Conservation (phyloP, 2,888 invertebrate species). For the Diachrysia chrysitis region DNA sequence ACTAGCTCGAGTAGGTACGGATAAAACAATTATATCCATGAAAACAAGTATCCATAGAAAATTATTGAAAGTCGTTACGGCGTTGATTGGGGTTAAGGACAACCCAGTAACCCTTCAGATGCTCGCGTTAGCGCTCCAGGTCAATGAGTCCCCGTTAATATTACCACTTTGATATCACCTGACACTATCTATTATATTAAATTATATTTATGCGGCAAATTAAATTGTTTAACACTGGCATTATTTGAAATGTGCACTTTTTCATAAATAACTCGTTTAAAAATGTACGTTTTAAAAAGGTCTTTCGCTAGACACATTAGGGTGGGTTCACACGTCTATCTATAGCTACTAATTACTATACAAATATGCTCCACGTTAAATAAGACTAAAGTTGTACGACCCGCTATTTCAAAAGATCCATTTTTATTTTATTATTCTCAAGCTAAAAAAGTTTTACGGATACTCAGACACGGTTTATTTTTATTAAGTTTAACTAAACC, state of each 20-base stretch:
- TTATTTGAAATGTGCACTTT: no score
- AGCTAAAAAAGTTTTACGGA: background rate
- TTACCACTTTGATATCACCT: slow-evolving; percentile 48
- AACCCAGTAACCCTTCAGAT: slow-evolving; percentile 56
- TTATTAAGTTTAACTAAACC: background rate
- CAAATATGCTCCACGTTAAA: no score
- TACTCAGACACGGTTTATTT: background rate
- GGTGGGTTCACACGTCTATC: no score
- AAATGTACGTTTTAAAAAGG: no score
- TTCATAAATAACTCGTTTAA: no score
- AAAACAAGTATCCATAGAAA: slow-evolving; percentile 66
- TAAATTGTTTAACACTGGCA: no score
- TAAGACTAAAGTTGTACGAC: no score
- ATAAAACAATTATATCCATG: slow-evolving; percentile 60
- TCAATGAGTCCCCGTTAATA: slow-evolving; percentile 63
- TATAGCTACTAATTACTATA: no score
- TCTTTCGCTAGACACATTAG: no score
- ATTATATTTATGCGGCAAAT: no score
- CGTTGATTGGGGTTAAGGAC: slow-evolving; percentile 58
- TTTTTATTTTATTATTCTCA: background rate
- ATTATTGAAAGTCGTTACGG: slow-evolving; percentile 58
- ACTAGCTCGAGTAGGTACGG: slow-evolving; percentile 16
- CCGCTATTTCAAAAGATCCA: no score
- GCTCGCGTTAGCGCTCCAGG: slow-evolving; percentile 50
- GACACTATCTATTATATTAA: background rate